Percentiles rank a stretch among this genome's conserved stretches.
phyloP scores from a whole-genome alignment of 1,140 invertebrate species.

The Pollicipes pollicipes region DNA sequence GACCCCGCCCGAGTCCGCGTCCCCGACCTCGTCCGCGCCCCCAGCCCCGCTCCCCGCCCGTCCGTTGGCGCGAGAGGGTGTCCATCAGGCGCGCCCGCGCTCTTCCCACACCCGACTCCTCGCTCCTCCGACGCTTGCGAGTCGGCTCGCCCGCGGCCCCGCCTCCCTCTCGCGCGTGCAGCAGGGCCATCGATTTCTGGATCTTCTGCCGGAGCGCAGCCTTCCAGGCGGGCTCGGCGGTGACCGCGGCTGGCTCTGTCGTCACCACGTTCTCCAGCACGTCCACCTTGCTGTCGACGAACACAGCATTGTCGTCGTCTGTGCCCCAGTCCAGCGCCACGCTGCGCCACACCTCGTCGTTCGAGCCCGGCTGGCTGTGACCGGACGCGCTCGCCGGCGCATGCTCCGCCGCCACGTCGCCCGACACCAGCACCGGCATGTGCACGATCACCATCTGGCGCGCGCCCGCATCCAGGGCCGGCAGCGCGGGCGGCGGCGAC shows the following conservation, averaged over 20 bases:
- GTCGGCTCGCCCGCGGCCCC: not conserved
- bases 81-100: too few relatives aligned
- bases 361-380: not conserved
- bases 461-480: too few relatives aligned
- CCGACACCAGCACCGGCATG: too few relatives aligned
- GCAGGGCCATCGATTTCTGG: not conserved
- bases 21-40: not conserved
- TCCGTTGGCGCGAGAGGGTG: not conserved
- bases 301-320: not conserved
- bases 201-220: not conserved
- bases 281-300: not conserved
- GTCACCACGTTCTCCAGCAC: not conserved
- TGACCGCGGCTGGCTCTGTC: too few relatives aligned
- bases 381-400: too few relatives aligned
- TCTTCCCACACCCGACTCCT: not conserved
- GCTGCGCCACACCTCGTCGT: too few relatives aligned
- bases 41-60: too few relatives aligned
- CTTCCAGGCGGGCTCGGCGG: not conserved
- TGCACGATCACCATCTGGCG: too few relatives aligned
- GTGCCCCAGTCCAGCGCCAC: too few relatives aligned
- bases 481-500: too few relatives aligned
- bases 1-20: not conserved
- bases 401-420: too few relatives aligned
- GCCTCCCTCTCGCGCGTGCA: too few relatives aligned
- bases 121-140: not conserved